A percentile compares a stretch with the other conserved stretches of the same genome.
Evolutionary conservation across 2,113 vertebrate species (phyloP).

Genomic region (Salvelinus fontinalis): DNA sequence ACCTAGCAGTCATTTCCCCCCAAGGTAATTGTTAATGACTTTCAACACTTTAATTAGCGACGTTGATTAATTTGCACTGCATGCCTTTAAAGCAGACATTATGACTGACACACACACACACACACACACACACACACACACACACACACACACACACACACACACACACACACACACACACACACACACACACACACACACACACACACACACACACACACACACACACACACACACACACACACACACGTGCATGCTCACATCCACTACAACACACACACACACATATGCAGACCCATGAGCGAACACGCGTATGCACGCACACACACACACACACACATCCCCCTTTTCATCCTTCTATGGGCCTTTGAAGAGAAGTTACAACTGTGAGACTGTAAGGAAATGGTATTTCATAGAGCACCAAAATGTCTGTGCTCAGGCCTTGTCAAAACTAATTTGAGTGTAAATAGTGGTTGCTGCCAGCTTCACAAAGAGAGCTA

Average conservation of each 20-base stretch:
- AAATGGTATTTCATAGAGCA: background rate
- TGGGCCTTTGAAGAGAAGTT: no score
- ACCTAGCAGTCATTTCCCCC: conserved; percentile 58
- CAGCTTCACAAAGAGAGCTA: background rate
- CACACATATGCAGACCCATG: background rate
- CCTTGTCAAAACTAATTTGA: background rate
- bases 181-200: background rate
- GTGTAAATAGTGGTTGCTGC: background rate
- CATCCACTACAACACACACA: background rate
- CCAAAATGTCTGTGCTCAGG: background rate
- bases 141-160: background rate
- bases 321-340: background rate
- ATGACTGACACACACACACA: conserved; percentile 35
- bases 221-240: background rate
- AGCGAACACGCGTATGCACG: background rate
- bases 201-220: background rate
- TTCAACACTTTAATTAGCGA: conserved; percentile 68
- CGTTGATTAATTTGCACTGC: conserved; percentile 58
- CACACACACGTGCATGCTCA: background rate
- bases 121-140: background rate
- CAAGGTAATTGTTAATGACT: conserved; percentile 33
- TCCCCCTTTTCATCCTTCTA: background rate
- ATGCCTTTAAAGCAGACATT: conserved; percentile 52
- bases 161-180: background rate
- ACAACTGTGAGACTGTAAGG: no score